A percentile compares a stretch with the other conserved stretches of the same genome.
Conservation (phyloP, 2,113 vertebrate species). For the Macrotus californicus region DNA sequence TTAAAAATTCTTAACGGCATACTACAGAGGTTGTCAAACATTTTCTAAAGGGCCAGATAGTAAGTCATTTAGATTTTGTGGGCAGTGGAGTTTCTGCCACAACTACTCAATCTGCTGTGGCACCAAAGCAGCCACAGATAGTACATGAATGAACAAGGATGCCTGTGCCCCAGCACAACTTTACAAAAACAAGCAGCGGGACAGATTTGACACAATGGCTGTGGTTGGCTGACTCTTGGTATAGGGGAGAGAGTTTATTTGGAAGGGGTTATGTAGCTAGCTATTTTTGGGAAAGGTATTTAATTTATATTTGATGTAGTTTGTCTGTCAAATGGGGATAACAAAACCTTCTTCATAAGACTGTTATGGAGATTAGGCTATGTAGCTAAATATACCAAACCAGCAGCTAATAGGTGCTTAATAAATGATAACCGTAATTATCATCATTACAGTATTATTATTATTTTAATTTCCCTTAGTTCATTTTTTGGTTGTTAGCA, state of each 20-base stretch:
- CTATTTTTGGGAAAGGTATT: not conserved
- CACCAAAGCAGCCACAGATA: not conserved
- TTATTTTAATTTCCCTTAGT: conserved; percentile 15
- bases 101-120: not conserved
- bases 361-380: not conserved
- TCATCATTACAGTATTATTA: not conserved
- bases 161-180: not conserved
- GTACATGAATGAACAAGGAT: not conserved
- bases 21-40: not conserved
- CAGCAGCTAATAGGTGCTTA: not conserved
- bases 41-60: not conserved
- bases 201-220: not conserved
- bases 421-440: not conserved
- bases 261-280: not conserved
- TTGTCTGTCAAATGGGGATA: not conserved
- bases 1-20: not conserved
- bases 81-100: not conserved
- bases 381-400: not conserved
- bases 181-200: not conserved
- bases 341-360: not conserved
- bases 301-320: not conserved
- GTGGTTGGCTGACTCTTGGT: not conserved
- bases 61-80: not conserved
- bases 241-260: not conserved
- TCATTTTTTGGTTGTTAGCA: not conserved